Evolutionary conservation across 1,140 invertebrate genomes (phyloP), one percentile per base, ranked within the genome.

Genomic region (Leptestheria dahalacensis): DNA sequence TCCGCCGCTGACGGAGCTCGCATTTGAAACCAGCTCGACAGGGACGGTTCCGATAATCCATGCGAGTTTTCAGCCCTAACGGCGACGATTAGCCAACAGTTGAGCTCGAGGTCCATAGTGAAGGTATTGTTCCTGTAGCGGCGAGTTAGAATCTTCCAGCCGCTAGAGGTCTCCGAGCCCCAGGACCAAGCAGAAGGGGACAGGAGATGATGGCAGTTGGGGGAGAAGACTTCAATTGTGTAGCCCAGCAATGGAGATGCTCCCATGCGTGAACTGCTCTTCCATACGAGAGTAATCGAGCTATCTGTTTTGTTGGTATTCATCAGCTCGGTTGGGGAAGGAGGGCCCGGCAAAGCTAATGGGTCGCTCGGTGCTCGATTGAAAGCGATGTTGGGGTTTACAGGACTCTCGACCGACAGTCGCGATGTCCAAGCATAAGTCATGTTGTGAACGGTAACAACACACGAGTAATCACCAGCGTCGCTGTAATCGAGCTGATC

Each of bases 1-100:
- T 63, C 60, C 24, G 64, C 61, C 53, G 81, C 77, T 67, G 85
- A 84, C 65, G 74, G 69, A n/a, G 77, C 78, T 12, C 79, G 74
- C 1, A 83, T 85, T 64, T 80, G 75, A 18, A 78, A 77, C n/a
- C 76, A 72, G 62, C 79, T 75, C 26, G 83, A 84, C 47, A 84
- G 68, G 63, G 83, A 84, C 4, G 82, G 83, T 25, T 82, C 72
- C 1, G 83, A 85, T 23, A 84, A 70, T n/a, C 91, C 91, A 67
- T 91, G 83, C 20, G 80, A 79, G 68, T 94, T 96, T 71, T 90
- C 85, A 0, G 91, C 88, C 59, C 91, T 77, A 10, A 96, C 82
- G n/a, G 91, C 73, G 67, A 96, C 95, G 41, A 91, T 77, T 70
- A 95, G 94, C 11, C 80, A 80, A 24, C 84, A 88, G 64, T 87